Base-by-base conservation (phyloP, 2,113 vertebrate genomes). In the Pedionomus torquatus region DNA sequence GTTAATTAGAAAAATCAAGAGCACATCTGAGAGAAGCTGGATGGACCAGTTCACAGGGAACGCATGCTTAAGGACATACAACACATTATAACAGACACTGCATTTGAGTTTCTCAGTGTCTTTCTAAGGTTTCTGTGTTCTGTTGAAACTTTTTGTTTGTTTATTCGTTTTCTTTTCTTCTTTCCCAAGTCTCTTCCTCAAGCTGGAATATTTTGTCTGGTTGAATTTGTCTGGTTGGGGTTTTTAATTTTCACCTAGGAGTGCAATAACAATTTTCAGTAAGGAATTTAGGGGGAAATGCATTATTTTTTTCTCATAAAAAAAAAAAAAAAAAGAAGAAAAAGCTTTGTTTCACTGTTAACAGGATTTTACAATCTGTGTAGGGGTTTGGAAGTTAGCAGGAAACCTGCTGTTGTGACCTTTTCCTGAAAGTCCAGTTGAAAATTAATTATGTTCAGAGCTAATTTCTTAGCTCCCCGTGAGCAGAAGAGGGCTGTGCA, bases 81-180 rank as follows among this genome's bases (percentile, higher is more conserved):
- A 37, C 17, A 21, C 35, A 37, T 75, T 57, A 31, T 9, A 61
- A 17, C 0, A 2, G 11, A 16, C 13, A 10, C 7, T 75, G 10
- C 52, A 76, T 72, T 90, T 88, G 26, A 72, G 21, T 7, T 75
- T 92, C n/a, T 54, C 14, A 33, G 31, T 26, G 10, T 52, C 18
- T 83, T 87, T 33, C 37, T 14, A 66, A 65, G 9, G 19, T 65
- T 90, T 92, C n/a, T 83, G 3, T 31, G 49, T 71, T 88, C 65
- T 41, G 5, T 37, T 28, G 9, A 33, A 41, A 5, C 1, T 23
- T n/a, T n/a, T 69, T 6, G 0, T 44, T 77, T 52, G 6, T 4
- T n/a, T 31, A 1, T 37, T 3, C 35, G 28, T 3, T 71, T 61
- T 43, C 21, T 35, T 41, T 41, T 49, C 58, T 57, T 19, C 14